Evolutionary conservation across 92 coral and sea anemone genomes (phyloP).

Genomic region (Bergia sp.): DNA sequence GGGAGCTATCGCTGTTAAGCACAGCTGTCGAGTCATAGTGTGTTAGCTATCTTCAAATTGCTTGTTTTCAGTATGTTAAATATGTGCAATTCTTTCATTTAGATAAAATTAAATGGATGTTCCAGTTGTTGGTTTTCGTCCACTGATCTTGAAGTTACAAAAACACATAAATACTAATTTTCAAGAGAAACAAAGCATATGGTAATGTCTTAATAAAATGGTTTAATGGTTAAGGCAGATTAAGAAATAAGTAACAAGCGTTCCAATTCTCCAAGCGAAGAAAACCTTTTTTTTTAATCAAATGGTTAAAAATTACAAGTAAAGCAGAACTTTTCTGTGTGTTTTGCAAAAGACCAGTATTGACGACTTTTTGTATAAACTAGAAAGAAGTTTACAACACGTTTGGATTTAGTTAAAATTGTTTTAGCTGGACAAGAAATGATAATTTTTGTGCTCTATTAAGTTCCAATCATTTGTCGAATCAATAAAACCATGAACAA

Average conservation of each 20-base stretch:
- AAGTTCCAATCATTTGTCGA: not conserved
- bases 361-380: not conserved
- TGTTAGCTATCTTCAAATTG: not conserved
- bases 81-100: not conserved
- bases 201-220: not conserved
- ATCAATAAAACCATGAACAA: slow-evolving; percentile 10
- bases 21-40: not conserved
- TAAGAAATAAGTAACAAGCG: not conserved
- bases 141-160: too few relatives aligned
- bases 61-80: not conserved
- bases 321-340: not conserved
- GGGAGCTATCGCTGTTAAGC: not conserved
- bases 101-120: not conserved
- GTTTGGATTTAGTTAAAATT: not conserved
- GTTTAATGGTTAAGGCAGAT: not conserved
- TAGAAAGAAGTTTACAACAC: not conserved
- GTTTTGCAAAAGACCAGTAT: not conserved
- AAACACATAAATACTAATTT: too few relatives aligned
- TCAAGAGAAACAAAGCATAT: not conserved
- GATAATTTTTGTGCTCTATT: too few relatives aligned
- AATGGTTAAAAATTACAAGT: not conserved
- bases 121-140: too few relatives aligned
- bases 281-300: not conserved
- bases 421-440: not conserved
- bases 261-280: not conserved